phyloP scores from a whole-genome alignment of 2,888 invertebrate genomes.

The Nasonovia ribisnigri region DNA sequence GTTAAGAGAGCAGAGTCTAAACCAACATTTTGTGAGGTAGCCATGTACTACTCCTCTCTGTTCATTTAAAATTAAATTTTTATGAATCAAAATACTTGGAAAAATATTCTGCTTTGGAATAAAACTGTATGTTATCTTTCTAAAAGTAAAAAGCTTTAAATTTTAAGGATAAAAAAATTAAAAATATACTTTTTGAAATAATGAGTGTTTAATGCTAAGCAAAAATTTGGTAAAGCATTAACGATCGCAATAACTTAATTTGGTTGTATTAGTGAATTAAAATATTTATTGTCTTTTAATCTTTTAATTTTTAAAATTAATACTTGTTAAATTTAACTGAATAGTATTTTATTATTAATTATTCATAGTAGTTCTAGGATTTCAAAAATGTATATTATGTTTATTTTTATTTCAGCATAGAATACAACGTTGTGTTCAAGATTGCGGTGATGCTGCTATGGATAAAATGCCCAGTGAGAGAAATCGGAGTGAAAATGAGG shows the following conservation, averaged over 20 bases:
- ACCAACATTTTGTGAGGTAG: too few species aligned
- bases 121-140: too few species aligned
- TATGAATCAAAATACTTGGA: too few species aligned
- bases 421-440: constrained; percentile 57
- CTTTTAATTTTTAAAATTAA: background rate
- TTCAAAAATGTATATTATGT: background rate
- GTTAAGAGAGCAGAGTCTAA: too few species aligned
- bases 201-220: too few species aligned
- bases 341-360: background rate
- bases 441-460: constrained; percentile 30
- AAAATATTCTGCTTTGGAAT: too few species aligned
- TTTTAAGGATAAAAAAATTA: too few species aligned
- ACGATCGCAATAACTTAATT: background rate
- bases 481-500: constrained; percentile 11
- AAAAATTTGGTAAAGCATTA: background rate
- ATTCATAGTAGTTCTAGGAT: background rate
- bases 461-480: constrained; percentile 16
- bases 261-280: background rate
- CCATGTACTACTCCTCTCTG: too few species aligned
- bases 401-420: constrained; percentile 46
- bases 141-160: too few species aligned
- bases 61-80: too few species aligned
- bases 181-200: too few species aligned
- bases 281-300: background rate
- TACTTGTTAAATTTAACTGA: background rate